Base-by-base conservation (phyloP, 2,888 invertebrate species). In the Tachina grossa region DNA sequence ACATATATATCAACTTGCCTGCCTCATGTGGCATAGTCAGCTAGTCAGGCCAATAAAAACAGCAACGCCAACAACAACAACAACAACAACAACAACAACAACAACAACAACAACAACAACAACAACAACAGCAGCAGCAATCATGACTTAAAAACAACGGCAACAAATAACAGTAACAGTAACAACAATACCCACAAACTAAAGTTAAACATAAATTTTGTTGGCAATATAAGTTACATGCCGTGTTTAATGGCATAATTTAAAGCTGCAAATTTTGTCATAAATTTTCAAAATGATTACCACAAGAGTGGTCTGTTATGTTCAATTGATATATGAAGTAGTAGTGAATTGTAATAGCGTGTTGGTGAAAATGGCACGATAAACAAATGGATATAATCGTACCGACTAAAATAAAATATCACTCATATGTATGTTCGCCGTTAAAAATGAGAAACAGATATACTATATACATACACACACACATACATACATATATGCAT, bases 191-290 rank as follows among this genome's bases (percentile, higher is more conserved):
- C 66, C 68, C 2, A 2, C 31, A 6, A 76, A 78, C 85, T 75
- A 65, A 72, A 84, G 76, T 76, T 84, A 69, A 79, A 86, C 86
- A 84, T 86, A 83, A 86, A 84, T 86, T 86, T 84, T 80, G 76
- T 83, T 81, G 88, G 88, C 90, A 90, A 90, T 91, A 91, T 91
- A 91, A 91, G 90, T 91, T 91, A 90, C 90, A 91, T 90, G 91
- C 90, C 91, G 90, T 91, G 90, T 91, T 91, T 91, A 91, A 91
- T 91, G 90, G 91, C 90, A 91, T 91, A 91, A 91, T 91, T 91
- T 91, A 91, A 91, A 91, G 90, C 91, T 91, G 91, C 91, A 91
- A 91, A 91, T 91, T 91, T 91, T 91, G 91, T 91, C 91, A 91
- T 91, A 91, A 91, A 91, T 91, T 91, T 91, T 89, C 77, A 77